These are phyloP conservation scores for Drosophila dunni DNA, from an alignment of 1,140 invertebrate species.

Conservation along the genomic window DNA sequence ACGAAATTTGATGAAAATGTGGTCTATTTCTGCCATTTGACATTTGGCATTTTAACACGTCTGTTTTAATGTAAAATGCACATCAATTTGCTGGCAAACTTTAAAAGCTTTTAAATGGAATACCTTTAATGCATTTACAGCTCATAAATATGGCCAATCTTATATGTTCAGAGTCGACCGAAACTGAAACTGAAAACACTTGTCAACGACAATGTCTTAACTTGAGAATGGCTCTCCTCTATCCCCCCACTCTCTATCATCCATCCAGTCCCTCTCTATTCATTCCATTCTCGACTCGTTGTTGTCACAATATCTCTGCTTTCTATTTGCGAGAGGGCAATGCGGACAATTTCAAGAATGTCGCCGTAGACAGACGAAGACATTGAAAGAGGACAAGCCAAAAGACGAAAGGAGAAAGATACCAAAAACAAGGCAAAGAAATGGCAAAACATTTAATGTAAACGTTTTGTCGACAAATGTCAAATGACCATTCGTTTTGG, in stretches of 20 bases:
- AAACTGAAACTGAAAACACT: conserved; percentile 57
- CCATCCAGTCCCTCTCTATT: conserved; percentile 8
- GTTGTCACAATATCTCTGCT: conserved; percentile 49
- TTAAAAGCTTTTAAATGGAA: not conserved
- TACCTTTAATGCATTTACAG: not conserved
- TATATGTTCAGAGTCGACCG: not conserved
- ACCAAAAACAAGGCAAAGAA: conserved; percentile 59
- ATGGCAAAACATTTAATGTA: conserved; percentile 81
- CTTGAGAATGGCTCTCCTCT: conserved; percentile 30
- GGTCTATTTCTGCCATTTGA: conserved; percentile 4
- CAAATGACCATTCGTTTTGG: conserved; percentile 68
- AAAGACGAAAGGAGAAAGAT: conserved; percentile 20
- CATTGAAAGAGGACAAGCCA: conserved; percentile 26
- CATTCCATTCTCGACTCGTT: not conserved
- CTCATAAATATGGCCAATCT: conserved; percentile 6
- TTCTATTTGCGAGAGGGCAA: conserved; percentile 45
- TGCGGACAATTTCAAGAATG: conserved; percentile 76
- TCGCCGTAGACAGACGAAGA: conserved; percentile 61
- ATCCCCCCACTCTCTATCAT: no score
- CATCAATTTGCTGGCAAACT: not conserved
- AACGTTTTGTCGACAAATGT: conserved; percentile 83
- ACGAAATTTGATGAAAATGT: conserved; percentile 37
- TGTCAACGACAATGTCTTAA: conserved; percentile 80
- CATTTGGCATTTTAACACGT: not conserved
- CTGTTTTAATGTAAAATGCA: not conserved